Percentiles rank a stretch among this genome's conserved stretches.
Evolutionary conservation across 2,888 invertebrate genomes (phyloP).

Genomic region (Litoditis marina): DNA sequence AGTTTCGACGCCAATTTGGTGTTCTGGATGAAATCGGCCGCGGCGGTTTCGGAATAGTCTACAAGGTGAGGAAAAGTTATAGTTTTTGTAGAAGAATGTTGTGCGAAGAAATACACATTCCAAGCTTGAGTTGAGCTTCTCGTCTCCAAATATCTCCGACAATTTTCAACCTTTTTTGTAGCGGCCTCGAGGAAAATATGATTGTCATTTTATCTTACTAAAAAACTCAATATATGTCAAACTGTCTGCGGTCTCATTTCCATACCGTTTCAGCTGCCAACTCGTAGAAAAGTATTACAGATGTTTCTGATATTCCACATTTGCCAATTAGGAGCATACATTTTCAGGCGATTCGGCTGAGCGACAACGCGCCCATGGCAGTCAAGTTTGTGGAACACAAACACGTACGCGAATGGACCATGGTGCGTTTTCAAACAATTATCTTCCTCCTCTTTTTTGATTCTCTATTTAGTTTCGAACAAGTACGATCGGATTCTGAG

Average conservation of each 20-base stretch:
- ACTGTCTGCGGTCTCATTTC: too few relatives aligned
- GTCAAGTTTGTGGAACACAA: conserved; percentile 58
- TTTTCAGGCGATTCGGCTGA: conserved; percentile 40
- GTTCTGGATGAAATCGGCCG: conserved; percentile 55
- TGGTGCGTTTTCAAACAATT: conserved; percentile 16
- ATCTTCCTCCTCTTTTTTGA: background rate
- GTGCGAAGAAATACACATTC: background rate
- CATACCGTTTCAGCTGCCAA: background rate
- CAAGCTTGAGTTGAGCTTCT: background rate
- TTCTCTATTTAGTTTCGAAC: conserved; percentile 1
- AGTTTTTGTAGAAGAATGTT: background rate
- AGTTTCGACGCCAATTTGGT: conserved; percentile 48
- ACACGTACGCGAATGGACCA: conserved; percentile 54
- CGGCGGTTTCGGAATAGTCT: conserved; percentile 58
- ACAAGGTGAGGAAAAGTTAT: conserved; percentile 46
- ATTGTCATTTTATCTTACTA: too few relatives aligned
- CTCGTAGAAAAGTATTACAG: background rate
- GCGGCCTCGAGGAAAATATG: too few relatives aligned
- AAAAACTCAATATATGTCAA: too few relatives aligned
- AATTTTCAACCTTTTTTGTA: too few relatives aligned
- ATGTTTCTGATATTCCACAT: too few relatives aligned
- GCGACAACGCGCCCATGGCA: conserved; percentile 53
- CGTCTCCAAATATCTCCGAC: background rate
- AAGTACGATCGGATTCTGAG: too few relatives aligned
- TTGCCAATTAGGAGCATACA: too few relatives aligned